Evolutionary conservation across 2,797 vertebrate genomes (phyloP).

Genomic region (Avahi laniger): DNA sequence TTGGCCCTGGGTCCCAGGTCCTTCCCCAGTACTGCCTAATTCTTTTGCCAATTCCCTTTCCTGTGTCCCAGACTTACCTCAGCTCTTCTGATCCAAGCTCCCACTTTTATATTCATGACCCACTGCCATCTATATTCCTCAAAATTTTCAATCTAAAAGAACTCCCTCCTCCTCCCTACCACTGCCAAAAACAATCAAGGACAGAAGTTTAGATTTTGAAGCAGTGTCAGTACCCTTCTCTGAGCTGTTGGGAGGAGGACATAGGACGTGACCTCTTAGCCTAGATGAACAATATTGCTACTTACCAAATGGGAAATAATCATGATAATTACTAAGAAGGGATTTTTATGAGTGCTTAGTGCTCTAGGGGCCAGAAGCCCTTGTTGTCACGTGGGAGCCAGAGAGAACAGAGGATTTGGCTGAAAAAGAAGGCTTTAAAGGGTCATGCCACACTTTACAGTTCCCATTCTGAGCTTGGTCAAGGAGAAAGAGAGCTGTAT

Average conservation of each 20-base stretch:
- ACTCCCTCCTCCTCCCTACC: not conserved
- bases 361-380: conserved; percentile 54
- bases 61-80: not conserved
- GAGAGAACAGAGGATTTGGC: conserved; percentile 51
- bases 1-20: not conserved
- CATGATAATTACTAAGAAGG: conserved; percentile 71
- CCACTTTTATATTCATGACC: not conserved
- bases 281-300: conserved; percentile 62
- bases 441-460: conserved; percentile 54
- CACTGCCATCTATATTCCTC: not conserved
- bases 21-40: not conserved
- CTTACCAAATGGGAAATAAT: conserved; percentile 73
- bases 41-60: not conserved
- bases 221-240: conserved; percentile 21
- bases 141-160: conserved; percentile 14
- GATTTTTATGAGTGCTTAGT: conserved; percentile 66
- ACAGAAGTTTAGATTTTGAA: conserved; percentile 67
- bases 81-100: not conserved
- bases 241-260: conserved; percentile 38
- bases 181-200: conserved; percentile 34
- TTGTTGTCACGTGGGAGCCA: conserved; percentile 48
- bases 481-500: conserved; percentile 65
- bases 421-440: conserved; percentile 64
- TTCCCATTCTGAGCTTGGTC: conserved; percentile 60
- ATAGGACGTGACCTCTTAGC: conserved; percentile 60